phyloP scores from a whole-genome alignment of 2,888 invertebrate species.

The Dolomedes plantarius region DNA sequence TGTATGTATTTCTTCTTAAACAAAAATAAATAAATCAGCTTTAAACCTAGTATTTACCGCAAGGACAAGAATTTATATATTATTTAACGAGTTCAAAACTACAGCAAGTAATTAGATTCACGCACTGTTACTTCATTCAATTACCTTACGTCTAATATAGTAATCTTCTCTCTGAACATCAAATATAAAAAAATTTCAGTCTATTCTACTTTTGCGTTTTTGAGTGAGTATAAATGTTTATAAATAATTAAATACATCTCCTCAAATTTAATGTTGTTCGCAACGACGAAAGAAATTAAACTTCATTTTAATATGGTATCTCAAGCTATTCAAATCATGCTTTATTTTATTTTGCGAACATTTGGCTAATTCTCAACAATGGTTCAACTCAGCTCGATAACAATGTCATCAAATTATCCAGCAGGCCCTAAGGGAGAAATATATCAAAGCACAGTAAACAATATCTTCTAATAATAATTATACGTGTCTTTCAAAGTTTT shows the following conservation, averaged over 20 bases:
- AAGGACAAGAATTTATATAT: too few species aligned
- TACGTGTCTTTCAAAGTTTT: constrained; percentile 11
- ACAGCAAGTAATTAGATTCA: too few species aligned
- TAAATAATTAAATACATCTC: background rate
- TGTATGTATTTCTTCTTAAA: too few species aligned
- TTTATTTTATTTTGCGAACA: background rate
- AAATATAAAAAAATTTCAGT: too few species aligned
- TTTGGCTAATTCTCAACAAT: background rate
- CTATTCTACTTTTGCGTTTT: too few species aligned
- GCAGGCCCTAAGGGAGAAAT: background rate
- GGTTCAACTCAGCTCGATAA: background rate
- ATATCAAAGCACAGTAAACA: constrained; percentile 2
- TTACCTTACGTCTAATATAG: too few species aligned
- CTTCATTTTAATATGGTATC: background rate
- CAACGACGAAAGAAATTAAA: background rate
- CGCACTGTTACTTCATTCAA: too few species aligned
- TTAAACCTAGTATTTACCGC: too few species aligned
- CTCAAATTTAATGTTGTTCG: background rate
- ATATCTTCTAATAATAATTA: constrained; percentile 9
- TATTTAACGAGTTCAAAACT: too few species aligned
- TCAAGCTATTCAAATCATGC: background rate
- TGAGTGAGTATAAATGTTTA: too few species aligned
- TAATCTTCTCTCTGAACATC: too few species aligned
- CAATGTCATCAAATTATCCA: constrained; percentile 6
- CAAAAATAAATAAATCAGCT: too few species aligned